These are phyloP conservation scores for Austrofundulus limnaeus DNA, from an alignment of 2,113 vertebrate species.

Conservation along the genomic window DNA sequence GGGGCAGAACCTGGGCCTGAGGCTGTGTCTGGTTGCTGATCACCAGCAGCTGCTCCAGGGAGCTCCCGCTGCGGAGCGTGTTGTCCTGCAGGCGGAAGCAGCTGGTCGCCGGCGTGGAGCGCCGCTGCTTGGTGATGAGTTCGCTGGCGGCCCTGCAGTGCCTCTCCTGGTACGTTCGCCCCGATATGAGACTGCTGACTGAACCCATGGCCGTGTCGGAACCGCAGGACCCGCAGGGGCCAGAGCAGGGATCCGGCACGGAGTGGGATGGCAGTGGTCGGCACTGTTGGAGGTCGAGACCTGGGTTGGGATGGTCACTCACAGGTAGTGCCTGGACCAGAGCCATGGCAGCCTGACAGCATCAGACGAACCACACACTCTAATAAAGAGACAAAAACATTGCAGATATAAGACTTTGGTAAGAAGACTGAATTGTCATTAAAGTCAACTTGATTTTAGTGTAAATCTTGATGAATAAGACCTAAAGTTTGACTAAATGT, in stretches of 20 bases:
- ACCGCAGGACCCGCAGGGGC: constrained; percentile 52
- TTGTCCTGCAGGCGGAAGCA: constrained; percentile 82
- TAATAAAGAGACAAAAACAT: constrained; percentile 53
- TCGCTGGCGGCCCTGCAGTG: constrained; percentile 78
- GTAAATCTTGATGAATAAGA: too few species aligned
- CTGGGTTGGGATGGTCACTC: constrained; percentile 83
- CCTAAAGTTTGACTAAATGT: too few species aligned
- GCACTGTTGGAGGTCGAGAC: constrained; percentile 75
- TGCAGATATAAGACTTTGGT: background rate
- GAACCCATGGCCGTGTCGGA: constrained; percentile 87
- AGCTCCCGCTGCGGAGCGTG: constrained; percentile 78
- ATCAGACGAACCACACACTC: constrained; percentile 76
- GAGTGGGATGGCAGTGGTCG: constrained; percentile 38
- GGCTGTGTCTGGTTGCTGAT: constrained; percentile 71
- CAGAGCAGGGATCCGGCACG: constrained; percentile 48
- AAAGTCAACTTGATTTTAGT: background rate
- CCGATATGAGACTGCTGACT: constrained; percentile 93
- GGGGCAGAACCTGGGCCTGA: constrained; percentile 56
- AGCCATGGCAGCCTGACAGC: constrained; percentile 84
- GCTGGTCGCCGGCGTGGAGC: constrained; percentile 77
- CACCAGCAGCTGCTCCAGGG: constrained; percentile 82
- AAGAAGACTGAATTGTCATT: background rate
- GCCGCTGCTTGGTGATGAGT: constrained; percentile 70
- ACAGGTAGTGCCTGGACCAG: constrained; percentile 88
- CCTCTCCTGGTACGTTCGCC: constrained; percentile 85